A percentile compares a stretch with the other conserved stretches of the same genome.
These are phyloP conservation scores for Synergus gifuensis DNA, from an alignment of 2,888 invertebrate species.

Conservation along the genomic window DNA sequence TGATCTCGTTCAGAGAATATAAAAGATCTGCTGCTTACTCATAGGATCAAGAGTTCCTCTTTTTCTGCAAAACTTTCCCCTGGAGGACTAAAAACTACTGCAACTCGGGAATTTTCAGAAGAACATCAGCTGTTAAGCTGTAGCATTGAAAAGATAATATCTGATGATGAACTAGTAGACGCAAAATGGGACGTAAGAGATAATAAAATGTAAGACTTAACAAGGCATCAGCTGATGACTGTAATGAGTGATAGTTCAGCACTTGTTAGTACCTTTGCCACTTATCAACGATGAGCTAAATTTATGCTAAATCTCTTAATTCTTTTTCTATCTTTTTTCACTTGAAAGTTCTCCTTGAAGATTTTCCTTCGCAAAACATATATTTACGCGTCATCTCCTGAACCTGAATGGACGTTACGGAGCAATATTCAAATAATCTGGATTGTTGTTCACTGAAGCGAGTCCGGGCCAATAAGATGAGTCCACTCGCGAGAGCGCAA, in stretches of 20 bases:
- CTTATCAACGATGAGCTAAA: background rate
- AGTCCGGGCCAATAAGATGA: conserved; percentile 53
- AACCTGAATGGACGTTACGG: conserved; percentile 46
- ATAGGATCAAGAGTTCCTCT: background rate
- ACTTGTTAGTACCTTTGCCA: background rate
- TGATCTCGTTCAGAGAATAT: background rate
- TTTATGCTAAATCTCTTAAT: background rate
- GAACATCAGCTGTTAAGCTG: background rate
- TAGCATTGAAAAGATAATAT: no score
- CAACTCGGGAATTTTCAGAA: background rate
- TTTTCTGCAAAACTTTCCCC: background rate
- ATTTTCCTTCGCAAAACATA: conserved; percentile 38
- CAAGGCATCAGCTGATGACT: background rate
- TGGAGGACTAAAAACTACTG: background rate
- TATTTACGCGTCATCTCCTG: conserved; percentile 52
- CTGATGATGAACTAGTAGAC: background rate
- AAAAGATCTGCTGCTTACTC: background rate
- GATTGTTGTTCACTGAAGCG: conserved; percentile 59
- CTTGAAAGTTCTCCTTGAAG: conserved; percentile 25
- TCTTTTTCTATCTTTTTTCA: background rate
- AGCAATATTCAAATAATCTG: conserved; percentile 64
- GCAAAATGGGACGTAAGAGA: background rate
- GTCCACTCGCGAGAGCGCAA: background rate
- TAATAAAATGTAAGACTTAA: background rate
- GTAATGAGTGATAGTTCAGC: background rate